Percentiles rank a stretch among this genome's conserved stretches.
Conservation (phyloP, 2,797 vertebrate genomes). For the Melanogrammus aeglefinus region DNA sequence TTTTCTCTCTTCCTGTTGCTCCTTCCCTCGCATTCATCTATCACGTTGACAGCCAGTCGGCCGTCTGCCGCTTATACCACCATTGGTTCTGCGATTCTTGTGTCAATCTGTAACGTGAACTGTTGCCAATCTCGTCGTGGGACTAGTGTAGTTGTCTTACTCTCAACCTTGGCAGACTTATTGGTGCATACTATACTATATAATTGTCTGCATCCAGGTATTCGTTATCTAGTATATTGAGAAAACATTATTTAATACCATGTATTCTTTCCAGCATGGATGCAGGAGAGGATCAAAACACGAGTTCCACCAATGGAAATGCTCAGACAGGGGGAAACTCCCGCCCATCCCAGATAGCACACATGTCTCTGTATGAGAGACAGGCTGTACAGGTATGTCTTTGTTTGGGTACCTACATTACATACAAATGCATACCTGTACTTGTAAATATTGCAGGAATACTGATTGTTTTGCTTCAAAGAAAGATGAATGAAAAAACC, state of each 20-base stretch:
- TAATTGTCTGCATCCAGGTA: neutral
- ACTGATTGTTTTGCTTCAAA: neutral
- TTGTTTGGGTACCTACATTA: conserved; percentile 5
- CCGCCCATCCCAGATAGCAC: conserved; percentile 89
- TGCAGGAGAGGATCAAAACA: conserved; percentile 92
- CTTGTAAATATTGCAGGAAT: neutral
- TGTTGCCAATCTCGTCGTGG: neutral
- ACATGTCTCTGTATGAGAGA: conserved; percentile 97
- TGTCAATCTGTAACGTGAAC: neutral
- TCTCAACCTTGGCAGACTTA: neutral
- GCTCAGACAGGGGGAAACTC: conserved; percentile 84
- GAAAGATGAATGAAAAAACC: neutral
- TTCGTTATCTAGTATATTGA: neutral
- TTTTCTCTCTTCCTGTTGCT: conserved; percentile 46
- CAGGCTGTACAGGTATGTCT: conserved; percentile 92
- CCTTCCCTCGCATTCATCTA: conserved; percentile 22
- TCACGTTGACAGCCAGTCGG: conserved; percentile 37
- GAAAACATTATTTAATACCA: neutral
- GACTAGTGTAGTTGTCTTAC: neutral
- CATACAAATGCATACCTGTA: neutral
- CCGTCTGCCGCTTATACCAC: conserved; percentile 2
- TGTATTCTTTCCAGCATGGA: conserved; percentile 78
- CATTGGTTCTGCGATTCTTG: neutral
- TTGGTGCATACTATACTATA: neutral
- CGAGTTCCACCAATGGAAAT: conserved; percentile 80